Conservation (phyloP, 2,113 vertebrate species). For the Recurvirostra avosetta region DNA sequence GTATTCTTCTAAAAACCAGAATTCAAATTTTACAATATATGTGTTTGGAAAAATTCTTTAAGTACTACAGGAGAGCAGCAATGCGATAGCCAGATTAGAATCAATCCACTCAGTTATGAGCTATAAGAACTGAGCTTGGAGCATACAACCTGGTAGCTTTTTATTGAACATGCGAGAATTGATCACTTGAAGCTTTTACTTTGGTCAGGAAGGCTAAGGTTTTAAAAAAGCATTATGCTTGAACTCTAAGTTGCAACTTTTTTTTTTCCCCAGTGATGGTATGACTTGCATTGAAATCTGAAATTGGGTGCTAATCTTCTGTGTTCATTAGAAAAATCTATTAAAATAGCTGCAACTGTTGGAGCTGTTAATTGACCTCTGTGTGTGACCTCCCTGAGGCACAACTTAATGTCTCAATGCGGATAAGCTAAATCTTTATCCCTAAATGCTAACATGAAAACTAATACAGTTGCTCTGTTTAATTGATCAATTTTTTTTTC, state of each 20-base stretch:
- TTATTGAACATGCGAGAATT: not conserved
- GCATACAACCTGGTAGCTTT: not conserved
- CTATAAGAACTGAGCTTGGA: not conserved
- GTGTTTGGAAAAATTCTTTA: not conserved
- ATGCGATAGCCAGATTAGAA: not conserved
- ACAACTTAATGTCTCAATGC: not conserved
- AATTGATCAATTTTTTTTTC: not conserved
- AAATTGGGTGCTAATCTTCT: not conserved
- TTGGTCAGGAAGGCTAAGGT: not conserved
- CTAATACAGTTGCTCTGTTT: not conserved
- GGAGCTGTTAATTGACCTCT: conserved; percentile 36
- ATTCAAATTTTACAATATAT: not conserved
- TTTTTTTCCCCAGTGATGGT: not conserved
- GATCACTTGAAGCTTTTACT: not conserved
- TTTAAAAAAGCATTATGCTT: not conserved
- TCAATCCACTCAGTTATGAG: not conserved
- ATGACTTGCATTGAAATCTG: not conserved
- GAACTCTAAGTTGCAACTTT: not conserved
- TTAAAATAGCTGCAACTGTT: not conserved
- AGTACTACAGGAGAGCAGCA: not conserved
- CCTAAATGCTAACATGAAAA: not conserved
- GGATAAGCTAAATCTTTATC: not conserved
- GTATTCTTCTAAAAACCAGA: not conserved
- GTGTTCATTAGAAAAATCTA: not conserved
- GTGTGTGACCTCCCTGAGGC: not conserved